Conservation (phyloP, 2,113 vertebrate species). For the Delphinapterus leucas region DNA sequence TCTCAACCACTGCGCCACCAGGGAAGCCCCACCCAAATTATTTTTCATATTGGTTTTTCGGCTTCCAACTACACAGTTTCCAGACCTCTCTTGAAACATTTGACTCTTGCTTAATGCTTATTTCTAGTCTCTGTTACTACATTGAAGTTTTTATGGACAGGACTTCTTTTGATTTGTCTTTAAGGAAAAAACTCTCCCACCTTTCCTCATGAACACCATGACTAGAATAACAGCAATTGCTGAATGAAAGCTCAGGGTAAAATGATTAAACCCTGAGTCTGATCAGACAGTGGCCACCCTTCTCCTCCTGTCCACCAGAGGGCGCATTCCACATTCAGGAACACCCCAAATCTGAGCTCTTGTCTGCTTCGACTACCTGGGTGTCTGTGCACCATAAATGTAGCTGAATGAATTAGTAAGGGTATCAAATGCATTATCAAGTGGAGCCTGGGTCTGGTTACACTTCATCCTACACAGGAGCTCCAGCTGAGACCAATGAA, state of each 20-base stretch:
- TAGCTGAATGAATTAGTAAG: not conserved
- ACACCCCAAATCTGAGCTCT: not conserved
- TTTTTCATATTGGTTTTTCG: not conserved
- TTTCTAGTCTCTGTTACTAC: not conserved
- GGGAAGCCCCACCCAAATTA: not conserved
- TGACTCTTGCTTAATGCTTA: not conserved
- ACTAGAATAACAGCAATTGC: not conserved
- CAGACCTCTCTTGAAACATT: not conserved
- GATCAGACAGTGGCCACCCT: not conserved
- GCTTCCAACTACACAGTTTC: not conserved
- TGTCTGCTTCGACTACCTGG: not conserved
- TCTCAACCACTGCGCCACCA: too few species aligned
- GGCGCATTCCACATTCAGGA: not conserved
- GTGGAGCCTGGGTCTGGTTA: not conserved
- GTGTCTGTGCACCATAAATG: not conserved
- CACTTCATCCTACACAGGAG: not conserved
- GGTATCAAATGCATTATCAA: not conserved
- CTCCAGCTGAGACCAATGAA: not conserved
- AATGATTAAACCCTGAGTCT: not conserved
- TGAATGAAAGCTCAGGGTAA: not conserved
- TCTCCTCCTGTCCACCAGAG: constrained; percentile 45
- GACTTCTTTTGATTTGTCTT: not conserved
- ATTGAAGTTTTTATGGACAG: not conserved
- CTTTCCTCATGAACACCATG: not conserved
- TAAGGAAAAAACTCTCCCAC: not conserved